Percentiles rank a stretch among this genome's conserved stretches.
Conservation (phyloP, 2,888 invertebrate genomes). For the Ophion obscuratus region DNA sequence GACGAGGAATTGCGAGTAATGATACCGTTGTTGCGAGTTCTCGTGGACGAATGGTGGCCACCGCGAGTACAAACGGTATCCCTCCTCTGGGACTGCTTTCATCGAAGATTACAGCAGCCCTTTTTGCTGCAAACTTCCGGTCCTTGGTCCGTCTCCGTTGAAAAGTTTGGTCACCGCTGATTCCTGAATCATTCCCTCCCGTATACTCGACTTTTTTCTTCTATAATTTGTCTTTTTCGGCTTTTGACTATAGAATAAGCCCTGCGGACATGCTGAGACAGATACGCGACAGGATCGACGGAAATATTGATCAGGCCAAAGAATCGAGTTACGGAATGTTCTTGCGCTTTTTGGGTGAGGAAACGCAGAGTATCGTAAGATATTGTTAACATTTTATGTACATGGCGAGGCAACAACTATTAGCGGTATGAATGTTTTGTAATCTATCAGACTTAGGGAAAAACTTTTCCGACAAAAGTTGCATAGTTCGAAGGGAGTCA, state of each 20-base stretch:
- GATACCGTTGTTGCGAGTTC: constrained; percentile 83
- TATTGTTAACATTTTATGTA: background rate
- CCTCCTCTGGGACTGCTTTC: constrained; percentile 86
- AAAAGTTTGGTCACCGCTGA: constrained; percentile 82
- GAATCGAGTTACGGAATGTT: constrained; percentile 85
- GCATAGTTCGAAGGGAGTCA: too few relatives aligned
- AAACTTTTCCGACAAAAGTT: too few relatives aligned
- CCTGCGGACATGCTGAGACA: constrained; percentile 80
- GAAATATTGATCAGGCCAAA: constrained; percentile 73
- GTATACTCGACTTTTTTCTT: background rate
- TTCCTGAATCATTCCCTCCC: background rate
- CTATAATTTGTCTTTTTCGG: background rate
- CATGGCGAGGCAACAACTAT: background rate
- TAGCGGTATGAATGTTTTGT: too few relatives aligned
- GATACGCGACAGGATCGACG: constrained; percentile 81
- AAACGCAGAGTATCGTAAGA: background rate
- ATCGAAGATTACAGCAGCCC: constrained; percentile 86
- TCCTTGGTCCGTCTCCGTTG: constrained; percentile 82
- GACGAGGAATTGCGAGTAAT: constrained; percentile 85
- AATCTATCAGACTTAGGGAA: too few relatives aligned
- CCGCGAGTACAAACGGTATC: constrained; percentile 83
- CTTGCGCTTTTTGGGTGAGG: constrained; percentile 83
- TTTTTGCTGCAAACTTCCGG: constrained; percentile 85
- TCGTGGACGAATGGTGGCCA: constrained; percentile 84
- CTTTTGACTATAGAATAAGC: constrained; percentile 71